These are phyloP conservation scores for Vimba vimba DNA, from an alignment of 2,113 vertebrate genomes.

Conservation along the genomic window DNA sequence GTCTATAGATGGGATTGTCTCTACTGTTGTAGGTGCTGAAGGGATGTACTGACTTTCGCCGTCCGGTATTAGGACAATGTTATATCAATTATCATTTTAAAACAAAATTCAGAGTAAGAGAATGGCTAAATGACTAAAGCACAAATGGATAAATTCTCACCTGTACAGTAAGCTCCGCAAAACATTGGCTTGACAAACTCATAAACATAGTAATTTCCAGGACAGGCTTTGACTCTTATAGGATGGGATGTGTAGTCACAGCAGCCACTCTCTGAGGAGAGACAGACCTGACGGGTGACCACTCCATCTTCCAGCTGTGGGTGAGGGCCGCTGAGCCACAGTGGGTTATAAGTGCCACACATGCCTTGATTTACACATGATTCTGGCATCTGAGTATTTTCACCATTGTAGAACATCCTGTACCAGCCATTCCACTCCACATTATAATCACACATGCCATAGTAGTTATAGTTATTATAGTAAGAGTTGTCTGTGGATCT, in stretches of 20 bases:
- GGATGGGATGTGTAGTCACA: neutral
- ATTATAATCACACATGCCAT: neutral
- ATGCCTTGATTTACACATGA: neutral
- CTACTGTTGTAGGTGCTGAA: neutral
- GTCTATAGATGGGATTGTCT: neutral
- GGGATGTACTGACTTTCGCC: neutral
- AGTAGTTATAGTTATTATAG: too few species aligned
- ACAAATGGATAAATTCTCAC: neutral
- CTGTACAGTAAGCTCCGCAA: neutral
- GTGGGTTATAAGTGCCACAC: neutral
- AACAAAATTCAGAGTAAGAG: neutral
- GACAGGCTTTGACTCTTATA: slow-evolving; percentile 30
- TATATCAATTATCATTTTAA: neutral
- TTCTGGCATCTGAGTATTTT: neutral
- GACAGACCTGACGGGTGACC: neutral
- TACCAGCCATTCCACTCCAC: slow-evolving; percentile 32
- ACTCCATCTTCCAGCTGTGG: slow-evolving; percentile 17
- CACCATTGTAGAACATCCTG: neutral
- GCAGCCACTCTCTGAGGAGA: neutral
- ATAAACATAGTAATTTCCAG: slow-evolving; percentile 27
- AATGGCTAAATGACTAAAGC: too few species aligned
- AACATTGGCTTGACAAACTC: neutral
- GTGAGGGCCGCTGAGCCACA: neutral
- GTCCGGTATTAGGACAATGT: neutral
- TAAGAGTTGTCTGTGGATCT: neutral